These are phyloP conservation scores for Sebastes taczanowskii DNA, from an alignment of 2,797 vertebrate species.

Conservation along the genomic window DNA sequence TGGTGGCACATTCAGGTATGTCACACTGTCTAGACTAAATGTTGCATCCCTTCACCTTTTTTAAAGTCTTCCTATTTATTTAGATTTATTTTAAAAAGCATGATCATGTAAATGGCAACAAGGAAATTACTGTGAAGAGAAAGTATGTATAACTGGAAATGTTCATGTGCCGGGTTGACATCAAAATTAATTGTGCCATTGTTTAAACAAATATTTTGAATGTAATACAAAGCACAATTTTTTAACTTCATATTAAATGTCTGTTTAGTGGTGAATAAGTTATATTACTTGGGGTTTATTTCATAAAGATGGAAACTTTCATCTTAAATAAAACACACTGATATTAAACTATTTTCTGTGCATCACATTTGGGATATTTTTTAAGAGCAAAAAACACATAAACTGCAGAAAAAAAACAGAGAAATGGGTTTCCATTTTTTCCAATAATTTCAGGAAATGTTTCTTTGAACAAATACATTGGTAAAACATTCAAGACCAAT, in stretches of 20 bases:
- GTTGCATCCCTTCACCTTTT: not conserved
- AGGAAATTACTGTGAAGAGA: not conserved
- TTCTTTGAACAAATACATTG: not conserved
- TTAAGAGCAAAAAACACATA: not conserved
- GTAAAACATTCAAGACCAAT: not conserved
- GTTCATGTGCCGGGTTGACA: not conserved
- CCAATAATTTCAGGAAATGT: not conserved
- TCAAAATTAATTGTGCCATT: not conserved
- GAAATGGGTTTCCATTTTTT: not conserved
- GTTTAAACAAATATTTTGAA: not conserved
- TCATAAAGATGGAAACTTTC: not conserved
- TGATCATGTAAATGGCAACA: not conserved
- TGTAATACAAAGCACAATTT: not conserved
- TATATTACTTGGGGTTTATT: not conserved
- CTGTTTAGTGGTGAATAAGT: not conserved
- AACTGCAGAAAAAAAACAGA: not conserved
- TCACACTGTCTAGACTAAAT: not conserved
- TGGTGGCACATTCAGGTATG: not conserved
- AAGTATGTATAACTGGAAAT: not conserved
- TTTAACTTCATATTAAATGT: not conserved
- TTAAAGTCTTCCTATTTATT: not conserved
- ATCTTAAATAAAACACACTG: not conserved
- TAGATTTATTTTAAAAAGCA: not conserved
- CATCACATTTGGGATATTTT: not conserved
- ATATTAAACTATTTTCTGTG: accelerated